These are phyloP conservation scores for Nymphalis io DNA, from an alignment of 1,140 invertebrate genomes.

Conservation along the genomic window DNA sequence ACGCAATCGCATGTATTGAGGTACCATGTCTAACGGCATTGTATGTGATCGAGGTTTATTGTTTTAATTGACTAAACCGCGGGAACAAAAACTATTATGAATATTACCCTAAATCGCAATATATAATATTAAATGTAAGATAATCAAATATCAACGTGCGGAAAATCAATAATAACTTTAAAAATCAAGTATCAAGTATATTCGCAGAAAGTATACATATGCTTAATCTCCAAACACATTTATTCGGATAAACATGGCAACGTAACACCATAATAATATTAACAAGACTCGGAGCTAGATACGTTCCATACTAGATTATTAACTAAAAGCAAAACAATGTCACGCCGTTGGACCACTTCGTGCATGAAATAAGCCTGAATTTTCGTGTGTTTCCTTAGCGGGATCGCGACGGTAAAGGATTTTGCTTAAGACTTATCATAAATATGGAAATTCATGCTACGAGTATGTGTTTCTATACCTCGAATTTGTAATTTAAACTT, in stretches of 20 bases:
- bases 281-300: conserved; percentile 16
- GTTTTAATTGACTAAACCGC: too few species aligned
- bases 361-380: conserved; percentile 49
- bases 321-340: conserved; percentile 62
- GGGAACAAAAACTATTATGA: too few species aligned
- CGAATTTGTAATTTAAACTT: neutral
- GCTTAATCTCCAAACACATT: neutral
- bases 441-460: conserved; percentile 12
- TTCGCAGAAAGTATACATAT: neutral
- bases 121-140: too few species aligned
- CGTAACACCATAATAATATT: conserved; percentile 27
- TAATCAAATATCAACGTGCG: too few species aligned
- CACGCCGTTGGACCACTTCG: conserved; percentile 34
- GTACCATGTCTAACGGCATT: too few species aligned
- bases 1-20: too few species aligned
- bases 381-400: conserved; percentile 36
- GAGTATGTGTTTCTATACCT: neutral
- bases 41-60: too few species aligned
- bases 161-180: too few species aligned
- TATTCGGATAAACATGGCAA: conserved; percentile 27
- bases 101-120: too few species aligned
- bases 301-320: conserved; percentile 43
- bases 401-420: conserved; percentile 8
- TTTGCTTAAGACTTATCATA: conserved; percentile 16
- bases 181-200: too few species aligned